These are phyloP conservation scores for Hypotaenidia philippensis DNA, from an alignment of 2,797 vertebrate species.

Conservation along the genomic window DNA sequence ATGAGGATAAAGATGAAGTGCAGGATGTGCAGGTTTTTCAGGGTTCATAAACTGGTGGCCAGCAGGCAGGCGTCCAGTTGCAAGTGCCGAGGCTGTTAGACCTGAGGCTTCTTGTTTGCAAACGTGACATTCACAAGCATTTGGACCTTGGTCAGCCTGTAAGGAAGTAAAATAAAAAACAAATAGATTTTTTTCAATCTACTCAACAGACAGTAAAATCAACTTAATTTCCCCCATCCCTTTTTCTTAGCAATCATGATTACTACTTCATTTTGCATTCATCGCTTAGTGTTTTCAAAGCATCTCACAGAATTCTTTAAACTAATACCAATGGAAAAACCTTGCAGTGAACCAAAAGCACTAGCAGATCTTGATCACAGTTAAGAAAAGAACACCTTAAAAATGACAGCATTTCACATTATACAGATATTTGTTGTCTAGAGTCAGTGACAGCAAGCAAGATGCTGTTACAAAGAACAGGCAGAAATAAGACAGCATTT, in stretches of 20 bases:
- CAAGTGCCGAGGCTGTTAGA: slow-evolving; percentile 83
- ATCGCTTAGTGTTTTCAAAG: background rate
- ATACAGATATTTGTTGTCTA: background rate
- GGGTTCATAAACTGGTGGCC: slow-evolving; percentile 93
- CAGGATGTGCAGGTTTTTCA: slow-evolving; percentile 92
- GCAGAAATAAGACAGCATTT: background rate
- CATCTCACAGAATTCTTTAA: background rate
- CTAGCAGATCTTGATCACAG: background rate
- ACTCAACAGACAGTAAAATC: background rate
- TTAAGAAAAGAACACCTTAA: background rate
- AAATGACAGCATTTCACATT: background rate
- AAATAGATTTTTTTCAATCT: background rate
- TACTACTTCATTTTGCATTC: background rate
- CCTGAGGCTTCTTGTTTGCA: slow-evolving; percentile 93
- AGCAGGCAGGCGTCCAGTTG: slow-evolving; percentile 84
- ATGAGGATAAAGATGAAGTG: slow-evolving; percentile 96
- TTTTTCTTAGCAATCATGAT: background rate
- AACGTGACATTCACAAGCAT: slow-evolving; percentile 95
- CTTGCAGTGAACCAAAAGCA: background rate
- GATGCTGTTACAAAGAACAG: background rate
- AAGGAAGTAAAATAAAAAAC: background rate
- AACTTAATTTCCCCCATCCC: background rate
- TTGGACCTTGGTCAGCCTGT: slow-evolving; percentile 88
- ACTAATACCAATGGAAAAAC: background rate
- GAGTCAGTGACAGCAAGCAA: background rate